Base-by-base conservation (phyloP, 1,140 invertebrate species). In the Plutomurus gul region DNA sequence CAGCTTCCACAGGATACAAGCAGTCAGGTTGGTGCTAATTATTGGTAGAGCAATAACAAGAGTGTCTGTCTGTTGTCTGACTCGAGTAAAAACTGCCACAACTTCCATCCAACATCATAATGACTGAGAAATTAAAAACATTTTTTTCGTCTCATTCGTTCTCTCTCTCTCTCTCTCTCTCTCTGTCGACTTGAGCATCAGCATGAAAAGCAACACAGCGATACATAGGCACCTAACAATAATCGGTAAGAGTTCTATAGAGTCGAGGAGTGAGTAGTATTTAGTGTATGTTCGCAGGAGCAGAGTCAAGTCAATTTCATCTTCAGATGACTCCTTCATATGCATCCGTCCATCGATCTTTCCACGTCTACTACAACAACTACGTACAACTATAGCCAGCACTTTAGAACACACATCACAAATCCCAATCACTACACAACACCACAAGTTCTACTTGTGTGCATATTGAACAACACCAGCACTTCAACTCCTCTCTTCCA, bases 1-100 rank as follows among this genome's bases (percentile, higher is more conserved):
- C n/a, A n/a, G n/a, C n/a, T n/a, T n/a, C n/a, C n/a, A n/a, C 22
- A 46, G 22, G 60, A 70, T 40, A 27, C 70, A 40, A 70, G 30
- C 22, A 77, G 33, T 74, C 30, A 78, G 71, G 51, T 74, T 71
- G 51, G 78, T 79, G 78, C 74, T 79, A 79, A 79, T 79, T 79
- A 79, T 79, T 75, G 43, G 72, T 65, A 36, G 72, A 60, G 73
- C 49, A 75, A 79, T 79, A 79, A 79, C 78, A 79, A 79, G 77
- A 73, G 77, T 60, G 70, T 78, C 76, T 77, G 65, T 77, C 76
- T 77, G 37, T 47, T 72, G 40, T 72, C 65, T 65, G 22, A 72
- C 46, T 78, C 20, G 43, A 75, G 43, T 51, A 36, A 75, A 75
- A 75, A 51, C 36, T 27, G 49, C 39, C 43, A 33, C 40, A 75